phyloP scores from a whole-genome alignment of 2,888 invertebrate species.

The Achlya flavicornis region DNA sequence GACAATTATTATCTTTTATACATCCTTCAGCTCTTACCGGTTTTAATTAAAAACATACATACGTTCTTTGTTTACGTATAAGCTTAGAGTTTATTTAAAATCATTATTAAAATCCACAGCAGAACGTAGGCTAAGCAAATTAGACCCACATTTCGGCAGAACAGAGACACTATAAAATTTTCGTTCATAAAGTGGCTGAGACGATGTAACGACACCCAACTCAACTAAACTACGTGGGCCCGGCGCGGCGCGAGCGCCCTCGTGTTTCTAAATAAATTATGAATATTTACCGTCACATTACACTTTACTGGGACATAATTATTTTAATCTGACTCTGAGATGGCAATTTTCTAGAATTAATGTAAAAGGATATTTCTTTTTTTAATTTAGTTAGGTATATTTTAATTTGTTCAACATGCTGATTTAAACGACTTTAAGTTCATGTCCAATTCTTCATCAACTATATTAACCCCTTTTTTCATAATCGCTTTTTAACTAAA shows the following conservation, averaged over 20 bases:
- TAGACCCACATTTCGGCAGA: conserved; percentile 60
- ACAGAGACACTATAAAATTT: conserved; percentile 69
- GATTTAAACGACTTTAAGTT: background rate
- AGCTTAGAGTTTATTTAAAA: conserved; percentile 37
- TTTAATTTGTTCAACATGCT: background rate
- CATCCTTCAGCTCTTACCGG: background rate
- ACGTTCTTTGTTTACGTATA: conserved; percentile 14
- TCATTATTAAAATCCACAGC: conserved; percentile 43
- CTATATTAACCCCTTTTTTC: no score
- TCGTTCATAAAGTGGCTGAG: conserved; percentile 69
- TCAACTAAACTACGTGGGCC: conserved; percentile 56
- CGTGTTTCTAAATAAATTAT: conserved; percentile 79
- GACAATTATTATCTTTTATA: no score
- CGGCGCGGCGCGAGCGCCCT: conserved; percentile 61
- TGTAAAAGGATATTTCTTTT: conserved; percentile 46
- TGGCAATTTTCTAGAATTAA: conserved; percentile 69
- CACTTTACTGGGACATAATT: conserved; percentile 74
- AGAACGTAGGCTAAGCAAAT: conserved; percentile 57
- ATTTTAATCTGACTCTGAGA: conserved; percentile 75
- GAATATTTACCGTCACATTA: conserved; percentile 76
- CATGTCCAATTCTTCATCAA: background rate
- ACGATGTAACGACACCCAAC: conserved; percentile 60
- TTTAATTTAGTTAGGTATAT: background rate
- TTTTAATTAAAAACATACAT: conserved; percentile 30
- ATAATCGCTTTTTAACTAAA: no score